These are phyloP conservation scores for Trichogramma pretiosum DNA, from an alignment of 1,140 invertebrate genomes.

Conservation along the genomic window DNA sequence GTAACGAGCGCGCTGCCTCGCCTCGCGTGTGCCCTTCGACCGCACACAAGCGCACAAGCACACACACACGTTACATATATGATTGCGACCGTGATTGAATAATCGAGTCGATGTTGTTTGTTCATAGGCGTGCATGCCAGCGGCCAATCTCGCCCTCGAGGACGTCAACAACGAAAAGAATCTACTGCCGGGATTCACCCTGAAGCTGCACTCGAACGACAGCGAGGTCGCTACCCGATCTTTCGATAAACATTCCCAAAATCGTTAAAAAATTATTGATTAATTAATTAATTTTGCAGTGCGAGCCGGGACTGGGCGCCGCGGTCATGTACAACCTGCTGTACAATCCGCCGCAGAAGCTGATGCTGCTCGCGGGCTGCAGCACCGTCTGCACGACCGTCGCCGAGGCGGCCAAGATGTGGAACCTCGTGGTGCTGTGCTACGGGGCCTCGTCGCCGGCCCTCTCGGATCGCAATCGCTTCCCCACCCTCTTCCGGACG, in stretches of 20 bases:
- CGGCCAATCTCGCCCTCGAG: conserved; percentile 87
- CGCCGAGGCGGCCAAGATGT: conserved; percentile 98
- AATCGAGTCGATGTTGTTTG: neutral
- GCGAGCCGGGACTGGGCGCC: conserved; percentile 92
- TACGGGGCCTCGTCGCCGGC: conserved; percentile 98
- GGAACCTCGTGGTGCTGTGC: conserved; percentile 97
- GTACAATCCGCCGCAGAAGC: conserved; percentile 91
- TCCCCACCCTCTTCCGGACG: conserved; percentile 96
- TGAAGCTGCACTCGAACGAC: conserved; percentile 91
- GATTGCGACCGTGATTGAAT: neutral
- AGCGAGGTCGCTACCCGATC: conserved; percentile 90
- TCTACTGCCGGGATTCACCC: conserved; percentile 82
- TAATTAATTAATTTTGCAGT: too few species aligned
- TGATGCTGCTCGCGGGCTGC: conserved; percentile 93
- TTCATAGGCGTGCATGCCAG: conserved; percentile 77
- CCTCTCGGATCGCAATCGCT: conserved; percentile 91
- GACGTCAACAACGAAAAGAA: conserved; percentile 89
- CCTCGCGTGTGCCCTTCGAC: too few species aligned
- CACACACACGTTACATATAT: too few species aligned
- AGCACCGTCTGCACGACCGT: conserved; percentile 99
- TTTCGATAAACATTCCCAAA: too few species aligned
- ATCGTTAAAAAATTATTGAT: too few species aligned
- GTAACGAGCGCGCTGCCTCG: too few species aligned
- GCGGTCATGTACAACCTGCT: conserved; percentile 98
- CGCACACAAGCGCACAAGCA: too few species aligned